Evolutionary conservation across 1,140 invertebrate species (phyloP), one percentile per base, ranked within the genome.

Genomic region (Chrysomallon squamiferum): DNA sequence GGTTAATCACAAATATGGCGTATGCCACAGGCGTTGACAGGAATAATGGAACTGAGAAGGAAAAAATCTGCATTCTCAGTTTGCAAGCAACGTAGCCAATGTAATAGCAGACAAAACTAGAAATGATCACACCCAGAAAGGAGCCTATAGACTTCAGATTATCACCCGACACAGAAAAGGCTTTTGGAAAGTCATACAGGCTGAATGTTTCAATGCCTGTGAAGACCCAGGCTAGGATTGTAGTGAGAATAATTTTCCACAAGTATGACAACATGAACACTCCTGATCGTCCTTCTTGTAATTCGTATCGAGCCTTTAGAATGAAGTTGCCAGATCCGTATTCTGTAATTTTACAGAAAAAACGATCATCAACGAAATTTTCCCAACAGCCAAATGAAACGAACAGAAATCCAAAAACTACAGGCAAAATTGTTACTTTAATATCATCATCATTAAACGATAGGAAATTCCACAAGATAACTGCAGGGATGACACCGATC

Each of bases 341-440:
- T 38, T 5, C 6, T 38, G 5, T 38, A 15, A 38, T 38, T 15
- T 38, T 38, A 15, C 35, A 38, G 47, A 76, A 71, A 27, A 79
- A 64, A 56, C 64, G 56, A 41, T 74, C 70, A 63, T 93, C 93
- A 0, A 95, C 93, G 77, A 95, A 98, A 85, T 98, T 98, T 85
- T 98, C 96, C 96, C 96, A 98, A 93, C 95, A 97, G 29, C 93
- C 92, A 38, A 94, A 90, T 5, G 95, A 97, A 35, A 95, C 91
- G 47, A 95, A 89, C 30, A 97, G 84, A 9, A 95, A 88, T 2
- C 93, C 88, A 3, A 32, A 57, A 11, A 62, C 43, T 27, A 73
- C 18, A 11, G 65, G 54, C 32, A 57, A 22, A 3, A 56, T 29
- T 49, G 5, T 49, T n/a, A 30, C 11, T 29, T 4, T 49, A 6